Percentiles rank a stretch among this genome's conserved stretches.
phyloP scores from a whole-genome alignment of 2,888 invertebrate species.

The Nipponacmea schrenckii region DNA sequence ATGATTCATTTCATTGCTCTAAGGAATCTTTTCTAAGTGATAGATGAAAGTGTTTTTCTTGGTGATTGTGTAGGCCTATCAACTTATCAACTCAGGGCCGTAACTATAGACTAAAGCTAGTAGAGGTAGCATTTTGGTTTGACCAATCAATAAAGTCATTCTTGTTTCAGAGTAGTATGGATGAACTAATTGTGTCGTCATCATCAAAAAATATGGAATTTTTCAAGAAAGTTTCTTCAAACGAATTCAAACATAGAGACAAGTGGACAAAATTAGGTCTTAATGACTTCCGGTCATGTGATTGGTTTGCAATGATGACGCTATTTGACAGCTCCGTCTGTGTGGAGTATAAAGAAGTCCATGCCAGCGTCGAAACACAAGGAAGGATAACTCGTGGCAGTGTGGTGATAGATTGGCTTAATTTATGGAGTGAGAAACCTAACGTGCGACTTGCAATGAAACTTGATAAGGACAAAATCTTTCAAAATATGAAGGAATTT shows the following conservation, averaged over 20 bases:
- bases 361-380: conserved; percentile 72
- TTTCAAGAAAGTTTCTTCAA: conserved; percentile 34
- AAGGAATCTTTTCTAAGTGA: too few species aligned
- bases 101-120: too few species aligned
- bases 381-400: conserved; percentile 75
- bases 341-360: conserved; percentile 39
- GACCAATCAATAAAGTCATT: too few species aligned
- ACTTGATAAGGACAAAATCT: not conserved
- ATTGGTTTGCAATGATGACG: conserved; percentile 51
- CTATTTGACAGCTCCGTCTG: conserved; percentile 45
- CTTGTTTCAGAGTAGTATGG: too few species aligned
- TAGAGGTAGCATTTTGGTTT: too few species aligned
- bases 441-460: conserved; percentile 46
- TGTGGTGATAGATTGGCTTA: conserved; percentile 72
- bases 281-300: conserved; percentile 45
- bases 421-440: conserved; percentile 32
- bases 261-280: conserved; percentile 23
- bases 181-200: too few species aligned
- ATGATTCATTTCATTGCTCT: too few species aligned
- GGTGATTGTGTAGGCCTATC: too few species aligned
- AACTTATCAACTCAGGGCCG: too few species aligned
- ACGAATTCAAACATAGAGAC: conserved; percentile 8
- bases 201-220: conserved; percentile 23
- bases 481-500: too few species aligned
- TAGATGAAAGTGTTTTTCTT: too few species aligned